Base-by-base conservation (phyloP, 1,140 invertebrate genomes). In the Heliconius hewitsoni region DNA sequence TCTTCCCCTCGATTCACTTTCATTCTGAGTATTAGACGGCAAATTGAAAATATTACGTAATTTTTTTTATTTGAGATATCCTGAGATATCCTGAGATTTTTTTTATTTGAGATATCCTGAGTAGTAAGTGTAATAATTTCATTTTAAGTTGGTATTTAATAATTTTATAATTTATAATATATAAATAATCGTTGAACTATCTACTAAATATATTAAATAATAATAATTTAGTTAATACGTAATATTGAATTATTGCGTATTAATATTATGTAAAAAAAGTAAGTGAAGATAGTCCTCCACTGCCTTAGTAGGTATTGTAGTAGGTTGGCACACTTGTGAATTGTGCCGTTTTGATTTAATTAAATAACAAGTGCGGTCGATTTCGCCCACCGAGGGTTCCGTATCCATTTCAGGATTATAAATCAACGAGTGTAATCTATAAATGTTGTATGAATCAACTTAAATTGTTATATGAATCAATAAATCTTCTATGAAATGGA, bases 1-100 rank as follows among this genome's bases (percentile, higher is more conserved):
- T 46, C 57, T 66, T 76, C 37, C 57, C 57, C 42, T 76, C 52
- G 57, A 74, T 60, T 74, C 73, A 23, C 73, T 37, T 23, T 76
- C 55, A 18, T 76, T 76, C n/a, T 60, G 57, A 16, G 57, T 57
- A 57, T 52, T 66, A 27, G 42, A 76, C 2, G 57, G 57, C 60
- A 66, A 76, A 76, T 76, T 76, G 19, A 39, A 76, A 39, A 76
- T 66, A 52, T 42, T 42, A 75, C 18, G 11, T 37, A 27, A 60
- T 27, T 66, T 18, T 23, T 30, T 42, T 72, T 46, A 72, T 77
- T 39, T 77, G 19, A 18, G 27, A 66, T 30, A 23, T 30, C 60
- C 23, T 30, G 1, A 30, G 27, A 66, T 11, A 66, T n/a, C n/a
- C n/a, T n/a, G n/a, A n/a, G n/a, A 60, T 27, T 66, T 18, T 23